Percentiles rank a stretch among this genome's conserved stretches.
These are phyloP conservation scores for Drosophila rufa DNA, from an alignment of 1,140 invertebrate species.

Conservation along the genomic window DNA sequence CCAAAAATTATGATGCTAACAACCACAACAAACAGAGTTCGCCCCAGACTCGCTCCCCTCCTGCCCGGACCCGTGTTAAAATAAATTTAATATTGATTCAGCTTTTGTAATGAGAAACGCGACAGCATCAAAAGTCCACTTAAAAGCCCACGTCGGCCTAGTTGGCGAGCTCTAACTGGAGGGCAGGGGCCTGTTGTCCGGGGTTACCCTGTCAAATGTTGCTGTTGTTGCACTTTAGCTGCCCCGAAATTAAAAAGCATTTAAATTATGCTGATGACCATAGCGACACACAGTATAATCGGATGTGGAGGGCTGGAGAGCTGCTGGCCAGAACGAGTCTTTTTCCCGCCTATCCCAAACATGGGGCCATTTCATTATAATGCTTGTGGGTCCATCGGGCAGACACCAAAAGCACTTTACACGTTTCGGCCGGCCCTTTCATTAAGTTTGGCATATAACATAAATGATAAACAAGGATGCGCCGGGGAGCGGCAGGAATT, in stretches of 20 bases:
- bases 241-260: slow-evolving; percentile 78
- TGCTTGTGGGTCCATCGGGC: slow-evolving; percentile 61
- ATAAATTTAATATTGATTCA: slow-evolving; percentile 84
- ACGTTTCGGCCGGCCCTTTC: slow-evolving; percentile 65
- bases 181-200: slow-evolving; percentile 37
- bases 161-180: slow-evolving; percentile 45
- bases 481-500: slow-evolving; percentile 10
- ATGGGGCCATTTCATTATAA: slow-evolving; percentile 68
- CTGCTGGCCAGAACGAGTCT: slow-evolving; percentile 2
- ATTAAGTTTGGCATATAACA: slow-evolving; percentile 73
- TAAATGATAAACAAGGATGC: slow-evolving; percentile 43
- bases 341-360: slow-evolving; percentile 38
- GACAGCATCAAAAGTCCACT: slow-evolving; percentile 76
- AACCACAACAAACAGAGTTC: slow-evolving; percentile 66
- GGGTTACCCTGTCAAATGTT: slow-evolving; percentile 62
- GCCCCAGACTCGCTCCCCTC: background rate
- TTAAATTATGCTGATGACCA: slow-evolving; percentile 82
- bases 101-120: slow-evolving; percentile 82
- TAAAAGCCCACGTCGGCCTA: slow-evolving; percentile 60
- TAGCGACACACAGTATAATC: slow-evolving; percentile 34
- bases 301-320: background rate
- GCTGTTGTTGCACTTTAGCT: slow-evolving; percentile 76
- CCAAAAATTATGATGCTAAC: slow-evolving; percentile 72
- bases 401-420: slow-evolving; percentile 77
- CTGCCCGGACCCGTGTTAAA: slow-evolving; percentile 45